These are phyloP conservation scores for Callipepla squamata DNA, from an alignment of 2,113 vertebrate species.

Conservation along the genomic window DNA sequence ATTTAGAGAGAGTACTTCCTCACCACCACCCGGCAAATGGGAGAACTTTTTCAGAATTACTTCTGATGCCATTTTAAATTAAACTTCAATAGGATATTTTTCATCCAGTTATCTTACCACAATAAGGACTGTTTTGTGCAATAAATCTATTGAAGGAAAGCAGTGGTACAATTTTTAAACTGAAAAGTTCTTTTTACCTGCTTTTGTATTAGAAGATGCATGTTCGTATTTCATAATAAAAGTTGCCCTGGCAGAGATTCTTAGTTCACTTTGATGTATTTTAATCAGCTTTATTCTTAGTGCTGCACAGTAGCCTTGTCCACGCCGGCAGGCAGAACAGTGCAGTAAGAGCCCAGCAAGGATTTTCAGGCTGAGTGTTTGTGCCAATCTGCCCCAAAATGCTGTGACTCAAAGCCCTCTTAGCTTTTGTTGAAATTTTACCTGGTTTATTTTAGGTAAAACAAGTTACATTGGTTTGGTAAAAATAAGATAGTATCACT, in stretches of 20 bases:
- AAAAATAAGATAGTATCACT: neutral
- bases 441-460: neutral
- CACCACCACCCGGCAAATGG: accelerated
- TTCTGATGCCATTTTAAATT: neutral
- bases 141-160: neutral
- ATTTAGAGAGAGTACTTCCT: neutral
- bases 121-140: neutral
- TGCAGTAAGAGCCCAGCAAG: neutral
- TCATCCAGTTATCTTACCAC: neutral
- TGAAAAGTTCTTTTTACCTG: neutral
- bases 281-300: neutral
- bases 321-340: accelerated
- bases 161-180: neutral
- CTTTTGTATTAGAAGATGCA: neutral
- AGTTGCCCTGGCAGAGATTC: neutral
- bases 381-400: accelerated
- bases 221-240: neutral
- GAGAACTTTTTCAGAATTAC: neutral
- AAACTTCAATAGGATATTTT: neutral
- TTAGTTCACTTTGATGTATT: neutral
- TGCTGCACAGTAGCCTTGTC: neutral
- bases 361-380: accelerated
- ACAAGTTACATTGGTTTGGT: neutral
- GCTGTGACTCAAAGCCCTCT: neutral
- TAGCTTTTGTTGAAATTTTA: neutral